These are phyloP conservation scores for Molossus alvarezi DNA, from an alignment of 2,797 vertebrate species.

Conservation along the genomic window DNA sequence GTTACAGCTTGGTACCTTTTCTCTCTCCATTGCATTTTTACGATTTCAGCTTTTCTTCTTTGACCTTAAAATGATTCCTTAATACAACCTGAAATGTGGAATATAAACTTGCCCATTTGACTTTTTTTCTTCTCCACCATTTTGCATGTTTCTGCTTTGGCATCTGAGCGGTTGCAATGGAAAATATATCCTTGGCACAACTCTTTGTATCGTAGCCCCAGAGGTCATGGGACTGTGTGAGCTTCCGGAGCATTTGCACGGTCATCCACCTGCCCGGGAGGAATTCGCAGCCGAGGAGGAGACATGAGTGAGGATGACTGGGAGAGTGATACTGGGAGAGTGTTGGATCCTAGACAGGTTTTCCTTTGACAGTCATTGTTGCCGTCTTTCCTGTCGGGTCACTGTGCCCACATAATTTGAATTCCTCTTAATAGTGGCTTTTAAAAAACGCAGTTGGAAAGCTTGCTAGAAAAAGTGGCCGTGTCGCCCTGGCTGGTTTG, in stretches of 20 bases:
- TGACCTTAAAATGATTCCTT: background rate
- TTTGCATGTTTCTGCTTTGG: background rate
- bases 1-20: background rate
- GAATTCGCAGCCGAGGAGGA: background rate
- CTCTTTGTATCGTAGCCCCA: background rate
- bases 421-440: background rate
- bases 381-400: background rate
- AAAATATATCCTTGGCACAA: constrained; percentile 48
- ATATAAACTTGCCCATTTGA: background rate
- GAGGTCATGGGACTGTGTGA: background rate
- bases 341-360: background rate
- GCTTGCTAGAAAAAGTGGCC: background rate
- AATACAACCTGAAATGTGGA: background rate
- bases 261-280: background rate
- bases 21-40: background rate
- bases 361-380: background rate
- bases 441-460: background rate
- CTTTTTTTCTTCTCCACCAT: background rate
- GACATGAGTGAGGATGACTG: background rate
- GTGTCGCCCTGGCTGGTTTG: too few species aligned
- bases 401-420: background rate
- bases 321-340: background rate
- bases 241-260: background rate
- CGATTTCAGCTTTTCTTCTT: background rate
- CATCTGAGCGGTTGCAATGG: background rate